These are phyloP conservation scores for Odontomachus brunneus DNA, from an alignment of 1,140 invertebrate species.

Conservation along the genomic window DNA sequence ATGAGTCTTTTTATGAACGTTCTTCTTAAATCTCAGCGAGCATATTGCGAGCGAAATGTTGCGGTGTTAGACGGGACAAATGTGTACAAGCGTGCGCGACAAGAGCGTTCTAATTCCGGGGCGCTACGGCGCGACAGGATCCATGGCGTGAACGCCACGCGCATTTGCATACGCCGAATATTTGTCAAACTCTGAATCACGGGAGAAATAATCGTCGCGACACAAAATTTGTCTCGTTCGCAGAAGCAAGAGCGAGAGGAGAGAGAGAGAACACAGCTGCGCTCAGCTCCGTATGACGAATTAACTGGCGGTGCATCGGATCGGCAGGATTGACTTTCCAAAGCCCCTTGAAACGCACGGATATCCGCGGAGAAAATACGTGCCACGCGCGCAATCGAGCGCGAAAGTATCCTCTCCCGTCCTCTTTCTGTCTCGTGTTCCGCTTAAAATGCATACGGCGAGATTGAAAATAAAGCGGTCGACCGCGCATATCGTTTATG, in stretches of 20 bases:
- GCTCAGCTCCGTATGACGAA: constrained; percentile 16
- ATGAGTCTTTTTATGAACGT: too few species aligned
- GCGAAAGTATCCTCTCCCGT: constrained; percentile 5
- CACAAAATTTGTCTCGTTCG: constrained; percentile 39
- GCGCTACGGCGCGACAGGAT: constrained; percentile 30
- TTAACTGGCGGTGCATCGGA: constrained; percentile 28
- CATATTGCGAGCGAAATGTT: background rate
- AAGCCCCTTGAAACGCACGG: background rate
- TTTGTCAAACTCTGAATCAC: constrained; percentile 50
- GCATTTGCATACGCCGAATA: constrained; percentile 56
- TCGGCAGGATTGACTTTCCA: background rate
- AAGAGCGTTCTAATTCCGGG: constrained; percentile 18
- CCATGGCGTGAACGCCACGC: constrained; percentile 3
- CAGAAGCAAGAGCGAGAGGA: too few species aligned
- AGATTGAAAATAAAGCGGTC: constrained; percentile 12
- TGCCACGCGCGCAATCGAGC: background rate
- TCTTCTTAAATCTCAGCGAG: too few species aligned
- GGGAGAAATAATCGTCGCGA: constrained; percentile 45
- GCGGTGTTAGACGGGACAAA: background rate
- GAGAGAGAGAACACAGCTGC: too few species aligned
- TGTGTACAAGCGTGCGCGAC: constrained; percentile 21
- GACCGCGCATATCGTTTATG: background rate
- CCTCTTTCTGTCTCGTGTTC: background rate
- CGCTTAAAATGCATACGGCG: constrained; percentile 10
- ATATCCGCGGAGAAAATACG: background rate